Evolutionary conservation across 2,888 invertebrate species (phyloP).

Genomic region (Microplitis manilae): DNA sequence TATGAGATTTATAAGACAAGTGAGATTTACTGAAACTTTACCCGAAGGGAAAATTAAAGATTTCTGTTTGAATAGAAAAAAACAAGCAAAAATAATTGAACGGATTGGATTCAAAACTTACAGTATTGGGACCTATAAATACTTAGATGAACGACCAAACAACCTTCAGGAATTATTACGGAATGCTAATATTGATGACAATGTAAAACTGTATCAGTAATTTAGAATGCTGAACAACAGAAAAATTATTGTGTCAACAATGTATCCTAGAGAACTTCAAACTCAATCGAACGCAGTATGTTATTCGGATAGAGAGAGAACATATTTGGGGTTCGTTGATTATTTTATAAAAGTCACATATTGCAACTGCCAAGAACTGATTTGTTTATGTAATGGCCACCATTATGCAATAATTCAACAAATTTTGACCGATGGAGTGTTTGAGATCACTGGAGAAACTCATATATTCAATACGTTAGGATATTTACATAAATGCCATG

Average conservation of each 20-base stretch:
- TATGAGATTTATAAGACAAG: constrained; percentile 27
- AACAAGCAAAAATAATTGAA: constrained; percentile 43
- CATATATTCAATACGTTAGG: neutral
- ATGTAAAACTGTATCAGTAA: constrained; percentile 35
- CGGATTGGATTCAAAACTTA: neutral
- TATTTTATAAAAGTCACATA: constrained; percentile 36
- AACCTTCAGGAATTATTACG: constrained; percentile 24
- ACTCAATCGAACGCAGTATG: constrained; percentile 36
- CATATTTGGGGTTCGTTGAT: constrained; percentile 37
- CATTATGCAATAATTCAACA: constrained; percentile 16
- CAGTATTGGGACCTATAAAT: constrained; percentile 41
- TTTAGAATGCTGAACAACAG: constrained; percentile 43
- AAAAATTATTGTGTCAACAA: constrained; percentile 40
- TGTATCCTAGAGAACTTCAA: constrained; percentile 37
- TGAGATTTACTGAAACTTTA: constrained; percentile 32
- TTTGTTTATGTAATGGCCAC: constrained; percentile 38
- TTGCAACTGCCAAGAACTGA: constrained; percentile 36
- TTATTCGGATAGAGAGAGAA: constrained; percentile 19
- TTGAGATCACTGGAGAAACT: neutral
- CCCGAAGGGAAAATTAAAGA: constrained; percentile 38
- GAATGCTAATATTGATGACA: constrained; percentile 23
- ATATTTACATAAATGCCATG: constrained; percentile 16
- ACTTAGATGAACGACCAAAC: neutral
- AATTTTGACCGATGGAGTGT: constrained; percentile 8
- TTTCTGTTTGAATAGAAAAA: constrained; percentile 40